phyloP scores from a whole-genome alignment of 92 coral and sea anemone species.

The Isaurus tuberculatus region DNA sequence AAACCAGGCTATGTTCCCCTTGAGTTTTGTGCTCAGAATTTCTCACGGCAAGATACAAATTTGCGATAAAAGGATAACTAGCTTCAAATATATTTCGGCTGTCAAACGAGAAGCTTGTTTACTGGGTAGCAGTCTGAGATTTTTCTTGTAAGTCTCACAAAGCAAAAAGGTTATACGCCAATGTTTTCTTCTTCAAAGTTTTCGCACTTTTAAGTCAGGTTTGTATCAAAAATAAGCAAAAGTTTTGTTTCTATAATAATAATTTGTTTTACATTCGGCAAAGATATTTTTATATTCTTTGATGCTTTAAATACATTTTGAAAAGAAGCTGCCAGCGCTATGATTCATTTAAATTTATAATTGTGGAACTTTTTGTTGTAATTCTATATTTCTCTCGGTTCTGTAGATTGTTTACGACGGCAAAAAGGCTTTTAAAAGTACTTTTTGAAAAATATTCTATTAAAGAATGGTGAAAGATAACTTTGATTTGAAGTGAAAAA shows the following conservation, averaged over 20 bases:
- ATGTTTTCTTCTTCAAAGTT: not conserved
- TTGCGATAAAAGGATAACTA: constrained; percentile 81
- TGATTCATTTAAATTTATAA: not conserved
- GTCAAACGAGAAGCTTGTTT: constrained; percentile 17
- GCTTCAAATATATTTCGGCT: constrained; percentile 64
- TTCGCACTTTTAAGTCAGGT: constrained; percentile 20
- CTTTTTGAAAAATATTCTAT: not conserved
- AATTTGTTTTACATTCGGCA: constrained; percentile 1
- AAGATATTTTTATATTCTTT: not conserved
- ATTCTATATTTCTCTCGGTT: not conserved
- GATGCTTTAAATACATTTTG: not conserved
- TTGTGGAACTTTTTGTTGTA: not conserved
- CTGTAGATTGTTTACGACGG: not conserved
- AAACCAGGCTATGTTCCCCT: constrained; percentile 81
- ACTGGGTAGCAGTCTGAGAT: not conserved
- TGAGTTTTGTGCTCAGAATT: constrained; percentile 77
- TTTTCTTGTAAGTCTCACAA: not conserved
- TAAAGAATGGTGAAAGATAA: not conserved
- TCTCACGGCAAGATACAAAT: constrained; percentile 88
- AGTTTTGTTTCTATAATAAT: not conserved
- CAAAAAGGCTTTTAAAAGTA: not conserved
- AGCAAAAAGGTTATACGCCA: not conserved
- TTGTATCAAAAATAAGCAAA: constrained; percentile 16
- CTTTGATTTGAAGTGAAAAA: not conserved
- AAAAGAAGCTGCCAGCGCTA: not conserved